Evolutionary conservation across 2,888 invertebrate genomes (phyloP).

Genomic region (Meiosimyza platycephala): DNA sequence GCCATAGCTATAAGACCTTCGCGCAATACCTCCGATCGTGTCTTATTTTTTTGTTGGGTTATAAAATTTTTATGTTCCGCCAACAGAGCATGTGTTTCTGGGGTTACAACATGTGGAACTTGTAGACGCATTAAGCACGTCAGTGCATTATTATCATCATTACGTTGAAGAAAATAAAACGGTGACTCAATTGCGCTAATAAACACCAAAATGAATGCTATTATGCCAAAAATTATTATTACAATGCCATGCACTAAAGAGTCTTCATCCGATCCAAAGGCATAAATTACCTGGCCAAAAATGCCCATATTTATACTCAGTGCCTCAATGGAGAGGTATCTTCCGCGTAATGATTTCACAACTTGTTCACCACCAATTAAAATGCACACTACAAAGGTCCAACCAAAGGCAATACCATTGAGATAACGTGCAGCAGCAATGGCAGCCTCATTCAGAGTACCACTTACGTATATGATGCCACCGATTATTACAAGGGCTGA

Average conservation of each 20-base stretch:
- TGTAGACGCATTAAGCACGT: background rate
- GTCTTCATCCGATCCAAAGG: background rate
- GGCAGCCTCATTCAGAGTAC: background rate
- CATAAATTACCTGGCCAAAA: background rate
- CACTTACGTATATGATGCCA: background rate
- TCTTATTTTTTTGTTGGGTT: background rate
- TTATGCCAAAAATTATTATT: background rate
- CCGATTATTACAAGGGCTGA: background rate
- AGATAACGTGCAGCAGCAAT: background rate
- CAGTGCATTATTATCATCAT: background rate
- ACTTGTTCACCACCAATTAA: background rate
- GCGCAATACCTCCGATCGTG: background rate
- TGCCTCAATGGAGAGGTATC: background rate
- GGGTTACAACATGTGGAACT: background rate
- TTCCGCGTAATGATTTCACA: background rate
- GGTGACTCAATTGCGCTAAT: background rate
- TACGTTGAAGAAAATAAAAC: background rate
- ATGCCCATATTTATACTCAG: background rate
- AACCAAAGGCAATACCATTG: conserved; percentile 10
- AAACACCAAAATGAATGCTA: background rate
- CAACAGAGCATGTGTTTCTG: background rate
- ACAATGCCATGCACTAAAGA: background rate
- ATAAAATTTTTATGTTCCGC: conserved; percentile 12
- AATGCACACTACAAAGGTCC: background rate
- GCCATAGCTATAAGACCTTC: background rate